These are phyloP conservation scores for Arge pagana DNA, from an alignment of 2,888 invertebrate genomes.

Conservation along the genomic window DNA sequence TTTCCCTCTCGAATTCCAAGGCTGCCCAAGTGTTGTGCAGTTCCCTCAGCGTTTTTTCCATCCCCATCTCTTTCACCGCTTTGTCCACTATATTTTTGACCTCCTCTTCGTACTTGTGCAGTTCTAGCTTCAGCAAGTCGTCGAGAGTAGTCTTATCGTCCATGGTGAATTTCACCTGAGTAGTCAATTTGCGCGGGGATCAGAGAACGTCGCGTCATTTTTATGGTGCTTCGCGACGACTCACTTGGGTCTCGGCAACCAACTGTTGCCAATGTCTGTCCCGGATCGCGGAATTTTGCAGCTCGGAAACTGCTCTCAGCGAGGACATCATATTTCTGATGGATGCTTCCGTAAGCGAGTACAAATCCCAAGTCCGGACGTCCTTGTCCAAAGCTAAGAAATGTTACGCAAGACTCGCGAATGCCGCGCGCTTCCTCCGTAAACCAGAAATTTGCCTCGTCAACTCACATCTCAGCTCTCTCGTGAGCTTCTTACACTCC, in stretches of 20 bases:
- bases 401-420: constrained; percentile 11
- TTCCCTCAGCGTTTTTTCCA: constrained; percentile 92
- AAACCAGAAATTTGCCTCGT: background rate
- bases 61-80: constrained; percentile 94
- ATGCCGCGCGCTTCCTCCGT: background rate
- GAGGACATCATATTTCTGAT: constrained; percentile 94
- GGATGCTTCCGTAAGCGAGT: constrained; percentile 75
- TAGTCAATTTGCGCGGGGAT: constrained; percentile 24
- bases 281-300: constrained; percentile 92
- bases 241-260: constrained; percentile 88
- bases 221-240: background rate
- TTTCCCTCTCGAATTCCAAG: constrained; percentile 80
- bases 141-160: constrained; percentile 84
- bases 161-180: constrained; percentile 78
- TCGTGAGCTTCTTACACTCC: constrained; percentile 90
- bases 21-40: constrained; percentile 79
- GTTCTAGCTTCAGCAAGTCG: constrained; percentile 82
- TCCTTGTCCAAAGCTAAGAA: constrained; percentile 66
- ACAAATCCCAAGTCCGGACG: constrained; percentile 75
- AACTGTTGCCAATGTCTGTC: constrained; percentile 94
- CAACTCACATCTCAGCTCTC: constrained; percentile 74
- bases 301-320: constrained; percentile 86
- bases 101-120: constrained; percentile 94
- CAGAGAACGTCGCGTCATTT: constrained; percentile 3
- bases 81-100: constrained; percentile 95